These are phyloP conservation scores for Noctua janthina DNA, from an alignment of 2,888 invertebrate genomes.

Conservation along the genomic window DNA sequence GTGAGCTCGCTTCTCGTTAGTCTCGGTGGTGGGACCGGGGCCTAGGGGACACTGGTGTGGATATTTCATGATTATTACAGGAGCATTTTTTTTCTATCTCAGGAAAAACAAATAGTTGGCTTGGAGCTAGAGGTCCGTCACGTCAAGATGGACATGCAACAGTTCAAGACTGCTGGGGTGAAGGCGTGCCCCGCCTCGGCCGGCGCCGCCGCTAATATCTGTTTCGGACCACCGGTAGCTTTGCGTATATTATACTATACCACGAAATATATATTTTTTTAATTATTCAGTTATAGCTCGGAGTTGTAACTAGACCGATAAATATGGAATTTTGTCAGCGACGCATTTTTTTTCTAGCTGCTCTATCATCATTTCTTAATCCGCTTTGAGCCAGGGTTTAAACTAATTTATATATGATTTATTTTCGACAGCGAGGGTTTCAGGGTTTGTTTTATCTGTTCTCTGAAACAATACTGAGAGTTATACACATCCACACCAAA, in stretches of 20 bases:
- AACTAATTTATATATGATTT: neutral
- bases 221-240: constrained; percentile 80
- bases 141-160: constrained; percentile 82
- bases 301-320: neutral
- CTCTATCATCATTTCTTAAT: neutral
- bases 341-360: too few relatives aligned
- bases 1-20: neutral
- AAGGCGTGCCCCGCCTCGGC: constrained; percentile 78
- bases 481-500: neutral
- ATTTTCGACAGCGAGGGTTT: neutral
- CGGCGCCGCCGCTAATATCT: constrained; percentile 76
- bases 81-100: constrained; percentile 27
- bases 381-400: neutral
- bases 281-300: constrained; percentile 16
- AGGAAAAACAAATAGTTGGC: constrained; percentile 91
- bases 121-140: constrained; percentile 91
- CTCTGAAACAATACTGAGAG: neutral
- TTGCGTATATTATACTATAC: constrained; percentile 2
- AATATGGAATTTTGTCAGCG: neutral
- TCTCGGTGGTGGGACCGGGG: neutral
- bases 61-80: neutral
- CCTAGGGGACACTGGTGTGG: neutral
- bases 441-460: neutral
- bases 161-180: constrained; percentile 63
- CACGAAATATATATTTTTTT: neutral